Conservation (phyloP, 2,113 vertebrate genomes). For the Neogobius melanostomus region DNA sequence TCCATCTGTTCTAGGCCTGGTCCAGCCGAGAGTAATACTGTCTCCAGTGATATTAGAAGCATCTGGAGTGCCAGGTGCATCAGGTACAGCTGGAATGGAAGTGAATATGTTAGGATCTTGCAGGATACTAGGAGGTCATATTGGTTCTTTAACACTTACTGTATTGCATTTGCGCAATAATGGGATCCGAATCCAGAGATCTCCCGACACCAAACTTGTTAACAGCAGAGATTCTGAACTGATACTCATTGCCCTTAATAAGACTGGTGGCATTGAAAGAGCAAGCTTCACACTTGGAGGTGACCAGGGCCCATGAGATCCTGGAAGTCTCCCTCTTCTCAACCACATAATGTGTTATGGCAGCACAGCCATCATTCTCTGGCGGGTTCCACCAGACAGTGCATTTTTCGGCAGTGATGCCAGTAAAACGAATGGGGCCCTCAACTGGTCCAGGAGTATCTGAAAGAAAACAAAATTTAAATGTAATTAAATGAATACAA, state of each 20-base stretch:
- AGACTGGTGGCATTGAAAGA: conserved; percentile 89
- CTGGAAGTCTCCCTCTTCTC: conserved; percentile 98
- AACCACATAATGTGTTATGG: conserved; percentile 88
- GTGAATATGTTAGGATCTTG: neutral
- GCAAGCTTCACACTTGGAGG: conserved; percentile 91
- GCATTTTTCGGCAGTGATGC: conserved; percentile 91
- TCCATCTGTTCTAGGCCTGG: conserved; percentile 90
- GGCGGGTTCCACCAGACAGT: conserved; percentile 97
- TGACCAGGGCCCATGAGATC: conserved; percentile 92
- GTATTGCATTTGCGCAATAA: conserved; percentile 93
- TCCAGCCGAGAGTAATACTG: conserved; percentile 93
- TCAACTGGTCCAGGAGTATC: conserved; percentile 92
- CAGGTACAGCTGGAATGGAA: conserved; percentile 83
- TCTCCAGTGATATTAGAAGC: conserved; percentile 89
- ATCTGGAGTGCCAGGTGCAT: conserved; percentile 93
- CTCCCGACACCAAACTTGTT: conserved; percentile 95
- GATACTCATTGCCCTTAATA: conserved; percentile 97
- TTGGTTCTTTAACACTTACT: conserved; percentile 80
- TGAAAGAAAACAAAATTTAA: conserved; percentile 55
- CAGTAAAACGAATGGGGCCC: conserved; percentile 95
- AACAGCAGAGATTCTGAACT: conserved; percentile 95
- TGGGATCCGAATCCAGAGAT: conserved; percentile 89
- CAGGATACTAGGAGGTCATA: neutral
- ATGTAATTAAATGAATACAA: neutral
- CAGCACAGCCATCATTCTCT: conserved; percentile 92